Base-by-base conservation (phyloP, 2,113 vertebrate species). In the Cettia cetti region DNA sequence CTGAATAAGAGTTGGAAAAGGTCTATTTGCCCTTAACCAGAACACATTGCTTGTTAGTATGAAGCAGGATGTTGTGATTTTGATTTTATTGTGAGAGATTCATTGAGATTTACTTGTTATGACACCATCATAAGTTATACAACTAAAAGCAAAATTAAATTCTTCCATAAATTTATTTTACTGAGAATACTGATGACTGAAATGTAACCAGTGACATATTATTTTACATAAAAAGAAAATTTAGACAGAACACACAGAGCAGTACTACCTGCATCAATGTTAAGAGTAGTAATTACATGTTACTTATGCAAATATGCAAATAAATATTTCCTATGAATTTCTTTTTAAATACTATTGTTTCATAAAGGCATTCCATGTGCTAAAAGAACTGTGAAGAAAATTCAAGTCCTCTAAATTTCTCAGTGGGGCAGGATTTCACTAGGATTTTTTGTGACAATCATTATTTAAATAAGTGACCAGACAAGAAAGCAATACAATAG, bases 31-130 rank as follows among this genome's bases (percentile, higher is more conserved):
- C 76, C 72, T 90, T 59, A 74, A 61, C 75, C 86, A 57, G 23
- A 63, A 80, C 26, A 77, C 15, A 27, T 45, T 76, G 30, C 23
- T 93, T 69, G 37, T 87, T 89, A 78, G 86, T 97, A 97, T 81
- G 69, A 95, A 91, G 61, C 8, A 89, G 57, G 59, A 85, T 18
- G 39, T 92, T 63, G 40, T 78, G 63, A 40, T 91, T 85, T 90
- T 57, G 11, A 92, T 56, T 91, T 92, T 77, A 80, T 82, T 47
- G 64, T 1, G 1, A 69, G 35, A 85, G 39, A 63, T 82, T 74
- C 44, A 49, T 84, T 85, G 68, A 80, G 27, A 66, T 72, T 82
- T 85, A 44, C 26, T 77, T 86, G 33, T 90, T 80, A 82, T 77
- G 26, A 90, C 39, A 56, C 24, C 35, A 49, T 71, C 47, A 89